Evolutionary conservation across 1,140 invertebrate species (phyloP).

Genomic region (Monomorium pharaonis): DNA sequence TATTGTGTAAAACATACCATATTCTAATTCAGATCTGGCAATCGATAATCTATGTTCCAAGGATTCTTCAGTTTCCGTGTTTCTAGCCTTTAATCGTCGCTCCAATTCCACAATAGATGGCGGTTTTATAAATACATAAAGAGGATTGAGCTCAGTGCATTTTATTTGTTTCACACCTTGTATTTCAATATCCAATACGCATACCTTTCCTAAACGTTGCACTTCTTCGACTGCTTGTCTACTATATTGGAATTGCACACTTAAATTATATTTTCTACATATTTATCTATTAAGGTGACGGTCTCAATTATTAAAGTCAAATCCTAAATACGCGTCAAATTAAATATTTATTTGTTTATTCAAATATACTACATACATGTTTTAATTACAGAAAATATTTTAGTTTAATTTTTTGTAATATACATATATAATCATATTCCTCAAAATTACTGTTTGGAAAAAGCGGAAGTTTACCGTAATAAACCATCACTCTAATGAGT

Average conservation of each 20-base stretch:
- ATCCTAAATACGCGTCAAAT: no score
- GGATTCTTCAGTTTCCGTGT: conserved; percentile 96
- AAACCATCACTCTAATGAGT: no score
- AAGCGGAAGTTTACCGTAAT: no score
- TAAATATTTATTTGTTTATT: no score
- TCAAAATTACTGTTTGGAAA: no score
- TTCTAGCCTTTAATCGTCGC: conserved; percentile 90
- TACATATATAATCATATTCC: no score
- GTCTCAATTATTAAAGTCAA: no score
- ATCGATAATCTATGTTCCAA: conserved; percentile 90
- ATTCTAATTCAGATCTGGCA: conserved; percentile 93
- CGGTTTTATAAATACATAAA: conserved; percentile 97
- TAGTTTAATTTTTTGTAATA: no score
- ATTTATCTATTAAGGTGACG: no score
- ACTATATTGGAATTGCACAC: conserved; percentile 85
- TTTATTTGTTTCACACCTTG: conserved; percentile 98
- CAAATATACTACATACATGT: no score
- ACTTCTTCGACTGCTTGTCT: conserved; percentile 95
- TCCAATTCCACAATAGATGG: conserved; percentile 94
- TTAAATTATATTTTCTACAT: background rate
- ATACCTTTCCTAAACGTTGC: conserved; percentile 92
- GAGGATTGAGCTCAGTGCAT: conserved; percentile 90
- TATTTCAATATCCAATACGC: conserved; percentile 98
- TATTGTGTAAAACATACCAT: conserved; percentile 86
- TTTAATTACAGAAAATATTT: no score